These are phyloP conservation scores for Craniophora ligustri DNA, from an alignment of 2,888 invertebrate species.

Conservation along the genomic window DNA sequence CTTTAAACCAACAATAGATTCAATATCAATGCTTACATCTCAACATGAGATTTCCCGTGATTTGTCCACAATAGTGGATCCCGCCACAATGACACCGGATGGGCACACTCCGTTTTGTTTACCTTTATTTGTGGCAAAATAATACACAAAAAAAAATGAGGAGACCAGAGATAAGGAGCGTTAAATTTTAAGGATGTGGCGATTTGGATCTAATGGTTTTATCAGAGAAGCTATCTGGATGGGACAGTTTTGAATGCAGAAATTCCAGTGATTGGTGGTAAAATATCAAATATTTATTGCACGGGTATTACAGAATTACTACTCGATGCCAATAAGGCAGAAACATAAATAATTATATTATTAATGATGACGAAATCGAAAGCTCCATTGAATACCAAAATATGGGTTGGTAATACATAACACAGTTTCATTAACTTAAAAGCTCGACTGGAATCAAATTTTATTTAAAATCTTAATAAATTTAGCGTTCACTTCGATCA, in stretches of 20 bases:
- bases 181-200: constrained; percentile 54
- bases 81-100: constrained; percentile 77
- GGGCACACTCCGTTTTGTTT: constrained; percentile 73
- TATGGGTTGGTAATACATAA: no score
- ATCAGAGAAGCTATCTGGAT: constrained; percentile 7
- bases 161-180: constrained; percentile 69
- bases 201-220: constrained; percentile 28
- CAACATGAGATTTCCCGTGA: constrained; percentile 48
- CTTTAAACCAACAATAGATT: constrained; percentile 43
- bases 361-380: no score
- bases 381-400: no score
- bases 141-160: constrained; percentile 76
- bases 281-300: background rate
- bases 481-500: no score
- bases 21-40: constrained; percentile 37
- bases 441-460: no score
- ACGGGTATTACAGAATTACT: background rate
- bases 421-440: no score
- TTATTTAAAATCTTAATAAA: no score
- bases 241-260: background rate
- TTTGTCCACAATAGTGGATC: constrained; percentile 55
- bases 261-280: background rate
- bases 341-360: no score
- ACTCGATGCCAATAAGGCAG: background rate
- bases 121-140: constrained; percentile 76